Conservation (phyloP, 2,888 invertebrate species). For the Mimas tiliae region DNA sequence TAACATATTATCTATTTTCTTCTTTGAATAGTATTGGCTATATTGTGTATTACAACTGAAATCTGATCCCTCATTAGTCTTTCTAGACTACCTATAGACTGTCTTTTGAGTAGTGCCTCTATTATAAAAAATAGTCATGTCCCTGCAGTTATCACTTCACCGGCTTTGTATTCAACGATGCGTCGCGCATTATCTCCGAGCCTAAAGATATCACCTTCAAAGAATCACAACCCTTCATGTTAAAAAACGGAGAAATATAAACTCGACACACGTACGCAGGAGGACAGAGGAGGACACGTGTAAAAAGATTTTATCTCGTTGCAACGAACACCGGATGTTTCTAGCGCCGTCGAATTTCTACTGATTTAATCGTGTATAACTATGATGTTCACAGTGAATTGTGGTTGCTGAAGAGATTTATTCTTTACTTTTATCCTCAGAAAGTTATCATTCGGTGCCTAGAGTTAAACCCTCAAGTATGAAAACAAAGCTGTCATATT, state of each 20-base stretch:
- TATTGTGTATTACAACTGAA: too few species aligned
- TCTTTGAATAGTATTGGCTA: too few species aligned
- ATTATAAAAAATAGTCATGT: conserved; percentile 2
- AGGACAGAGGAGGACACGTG: conserved; percentile 69
- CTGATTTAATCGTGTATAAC: conserved; percentile 46
- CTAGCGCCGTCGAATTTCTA: conserved; percentile 72
- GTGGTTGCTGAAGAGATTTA: neutral
- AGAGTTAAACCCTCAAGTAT: too few species aligned
- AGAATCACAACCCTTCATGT: conserved; percentile 34
- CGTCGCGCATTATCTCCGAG: neutral
- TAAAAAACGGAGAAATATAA: conserved; percentile 37
- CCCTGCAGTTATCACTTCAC: conserved; percentile 16
- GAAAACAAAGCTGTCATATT: too few species aligned
- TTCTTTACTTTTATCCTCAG: neutral
- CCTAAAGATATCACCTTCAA: conserved; percentile 30
- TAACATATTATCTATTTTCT: too few species aligned
- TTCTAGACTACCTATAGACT: neutral
- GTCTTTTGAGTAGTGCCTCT: neutral
- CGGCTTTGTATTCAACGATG: conserved; percentile 17
- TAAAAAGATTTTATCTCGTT: conserved; percentile 59
- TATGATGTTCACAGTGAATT: neutral
- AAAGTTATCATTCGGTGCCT: neutral
- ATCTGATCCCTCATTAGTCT: neutral
- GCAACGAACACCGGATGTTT: conserved; percentile 63
- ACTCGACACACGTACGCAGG: conserved; percentile 64